Evolutionary conservation across 2,113 vertebrate species (phyloP).

Genomic region (Natator depressus): DNA sequence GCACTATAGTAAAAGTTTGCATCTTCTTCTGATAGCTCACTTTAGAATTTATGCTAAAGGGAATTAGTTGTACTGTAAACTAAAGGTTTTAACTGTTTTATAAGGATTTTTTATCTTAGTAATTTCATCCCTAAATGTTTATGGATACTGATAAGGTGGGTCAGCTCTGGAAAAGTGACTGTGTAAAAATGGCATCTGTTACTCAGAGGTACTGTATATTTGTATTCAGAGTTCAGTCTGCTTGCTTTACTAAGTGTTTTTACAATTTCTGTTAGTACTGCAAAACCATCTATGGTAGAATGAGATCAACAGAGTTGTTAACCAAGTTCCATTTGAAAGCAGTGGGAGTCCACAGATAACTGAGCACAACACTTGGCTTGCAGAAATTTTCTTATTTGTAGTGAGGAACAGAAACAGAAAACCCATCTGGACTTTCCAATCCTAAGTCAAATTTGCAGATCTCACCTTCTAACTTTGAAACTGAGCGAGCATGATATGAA

Average conservation of each 20-base stretch:
- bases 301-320: neutral
- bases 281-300: neutral
- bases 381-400: neutral
- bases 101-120: neutral
- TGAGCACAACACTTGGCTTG: neutral
- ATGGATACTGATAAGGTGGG: neutral
- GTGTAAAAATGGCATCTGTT: neutral
- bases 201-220: neutral
- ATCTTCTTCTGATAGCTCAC: neutral
- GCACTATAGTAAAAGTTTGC: neutral
- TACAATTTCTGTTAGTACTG: neutral
- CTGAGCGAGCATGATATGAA: neutral
- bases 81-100: neutral
- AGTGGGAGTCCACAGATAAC: neutral
- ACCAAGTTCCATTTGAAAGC: neutral
- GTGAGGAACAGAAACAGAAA: neutral
- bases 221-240: neutral
- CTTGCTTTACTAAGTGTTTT: neutral
- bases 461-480: neutral
- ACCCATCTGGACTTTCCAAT: neutral
- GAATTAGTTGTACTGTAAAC: fast-evolving
- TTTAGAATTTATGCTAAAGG: neutral
- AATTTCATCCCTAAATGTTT: neutral
- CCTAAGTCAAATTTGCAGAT: neutral
- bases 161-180: neutral